Conservation (phyloP, 2,888 invertebrate genomes). For the Punctoribates punctum region DNA sequence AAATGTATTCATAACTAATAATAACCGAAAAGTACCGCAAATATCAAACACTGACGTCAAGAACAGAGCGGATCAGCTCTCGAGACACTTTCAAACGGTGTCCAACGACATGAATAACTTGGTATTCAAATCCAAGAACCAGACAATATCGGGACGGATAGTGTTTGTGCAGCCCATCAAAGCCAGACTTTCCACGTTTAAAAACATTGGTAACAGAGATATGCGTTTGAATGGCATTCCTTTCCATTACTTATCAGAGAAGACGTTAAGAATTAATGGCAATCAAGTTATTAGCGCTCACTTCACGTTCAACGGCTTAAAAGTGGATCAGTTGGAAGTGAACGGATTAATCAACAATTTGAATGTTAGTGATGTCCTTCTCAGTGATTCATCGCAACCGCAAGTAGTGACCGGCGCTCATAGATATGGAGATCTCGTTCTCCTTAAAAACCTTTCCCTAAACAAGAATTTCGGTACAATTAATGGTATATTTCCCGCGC, state of each 20-base stretch:
- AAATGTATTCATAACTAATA: background rate
- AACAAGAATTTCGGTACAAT: constrained; percentile 4
- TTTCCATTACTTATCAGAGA: background rate
- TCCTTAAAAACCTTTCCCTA: background rate
- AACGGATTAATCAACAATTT: constrained; percentile 6
- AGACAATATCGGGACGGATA: constrained; percentile 15
- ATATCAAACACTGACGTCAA: constrained; percentile 15
- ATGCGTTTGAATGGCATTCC: constrained; percentile 7
- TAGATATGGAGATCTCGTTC: background rate
- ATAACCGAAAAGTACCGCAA: constrained; percentile 20
- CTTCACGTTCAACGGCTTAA: constrained; percentile 13
- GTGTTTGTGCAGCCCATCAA: background rate
- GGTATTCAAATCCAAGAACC: constrained; percentile 1
- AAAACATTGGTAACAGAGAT: constrained; percentile 8
- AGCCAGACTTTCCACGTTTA: background rate
- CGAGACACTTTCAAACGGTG: background rate
- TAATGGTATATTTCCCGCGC: constrained; percentile 22
- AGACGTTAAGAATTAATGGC: constrained; percentile 1
- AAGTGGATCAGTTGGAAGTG: background rate
- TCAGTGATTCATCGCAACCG: background rate
- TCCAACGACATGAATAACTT: background rate
- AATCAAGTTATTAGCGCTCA: constrained; percentile 32
- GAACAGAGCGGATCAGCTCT: background rate
- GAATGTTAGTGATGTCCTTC: constrained; percentile 8
- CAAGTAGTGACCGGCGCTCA: constrained; percentile 37